These are phyloP conservation scores for Sebastes variabilis DNA, from an alignment of 2,797 vertebrate species.

Conservation along the genomic window DNA sequence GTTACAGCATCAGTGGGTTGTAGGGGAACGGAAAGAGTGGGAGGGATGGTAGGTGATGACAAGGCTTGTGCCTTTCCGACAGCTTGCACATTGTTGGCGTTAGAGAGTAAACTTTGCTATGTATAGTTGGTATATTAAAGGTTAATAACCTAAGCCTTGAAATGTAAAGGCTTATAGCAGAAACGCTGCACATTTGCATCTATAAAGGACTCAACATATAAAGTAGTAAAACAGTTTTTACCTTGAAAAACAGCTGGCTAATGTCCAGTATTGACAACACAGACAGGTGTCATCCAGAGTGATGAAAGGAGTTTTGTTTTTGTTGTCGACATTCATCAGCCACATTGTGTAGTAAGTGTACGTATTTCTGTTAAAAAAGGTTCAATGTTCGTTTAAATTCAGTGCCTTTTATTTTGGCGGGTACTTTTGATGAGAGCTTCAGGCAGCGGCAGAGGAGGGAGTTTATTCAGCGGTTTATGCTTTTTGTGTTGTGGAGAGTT, in stretches of 20 bases:
- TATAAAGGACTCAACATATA: not conserved
- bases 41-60: slow-evolving; percentile 6
- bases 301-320: not conserved
- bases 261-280: not conserved
- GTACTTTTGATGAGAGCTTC: not conserved
- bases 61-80: not conserved
- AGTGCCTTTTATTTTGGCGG: not conserved
- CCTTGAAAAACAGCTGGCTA: not conserved
- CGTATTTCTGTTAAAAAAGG: not conserved
- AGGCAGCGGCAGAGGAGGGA: not conserved
- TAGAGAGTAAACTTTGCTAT: not conserved
- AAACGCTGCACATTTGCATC: not conserved
- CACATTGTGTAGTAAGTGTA: not conserved
- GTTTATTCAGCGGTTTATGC: not conserved
- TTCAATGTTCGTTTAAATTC: not conserved
- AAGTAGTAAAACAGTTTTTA: not conserved
- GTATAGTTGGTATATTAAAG: not conserved
- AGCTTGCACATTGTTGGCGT: not conserved
- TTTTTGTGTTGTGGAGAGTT: slow-evolving; percentile 1
- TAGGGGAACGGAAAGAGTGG: slow-evolving; percentile 6
- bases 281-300: not conserved
- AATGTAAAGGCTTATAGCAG: slow-evolving; percentile 6
- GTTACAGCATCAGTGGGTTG: slow-evolving; percentile 14
- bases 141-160: slow-evolving; percentile 12
- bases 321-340: not conserved